Evolutionary conservation across 2,113 vertebrate species (phyloP).

Genomic region (Corvus cornix): DNA sequence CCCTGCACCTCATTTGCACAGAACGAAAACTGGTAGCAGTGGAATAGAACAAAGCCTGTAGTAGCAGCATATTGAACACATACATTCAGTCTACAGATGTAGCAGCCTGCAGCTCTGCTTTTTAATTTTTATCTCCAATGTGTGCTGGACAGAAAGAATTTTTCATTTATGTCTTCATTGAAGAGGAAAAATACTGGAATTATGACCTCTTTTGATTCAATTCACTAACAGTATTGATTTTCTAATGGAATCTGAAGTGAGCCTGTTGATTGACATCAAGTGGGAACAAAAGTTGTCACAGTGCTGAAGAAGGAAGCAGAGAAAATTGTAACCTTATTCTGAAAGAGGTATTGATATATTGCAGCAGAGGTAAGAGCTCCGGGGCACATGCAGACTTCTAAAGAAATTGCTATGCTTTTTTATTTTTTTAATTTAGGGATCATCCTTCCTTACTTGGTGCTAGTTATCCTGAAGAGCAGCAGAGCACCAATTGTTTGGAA

Average conservation of each 20-base stretch:
- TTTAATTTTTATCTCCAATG: not conserved
- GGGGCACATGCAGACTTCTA: not conserved
- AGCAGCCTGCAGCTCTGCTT: not conserved
- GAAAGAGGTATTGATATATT: not conserved
- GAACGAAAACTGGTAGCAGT: not conserved
- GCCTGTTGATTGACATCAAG: slow-evolving; percentile 41
- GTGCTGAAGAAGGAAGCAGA: slow-evolving; percentile 19
- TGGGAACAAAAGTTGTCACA: slow-evolving; percentile 1
- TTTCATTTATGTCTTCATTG: slow-evolving; percentile 37
- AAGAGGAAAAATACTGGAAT: slow-evolving; percentile 25
- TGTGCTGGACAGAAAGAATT: not conserved
- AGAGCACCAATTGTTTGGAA: not conserved
- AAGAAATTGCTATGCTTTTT: not conserved
- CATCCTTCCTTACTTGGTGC: not conserved
- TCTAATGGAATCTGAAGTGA: slow-evolving; percentile 57
- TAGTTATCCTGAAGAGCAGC: not conserved
- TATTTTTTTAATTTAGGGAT: not conserved
- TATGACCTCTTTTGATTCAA: slow-evolving; percentile 44
- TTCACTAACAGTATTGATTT: slow-evolving; percentile 64
- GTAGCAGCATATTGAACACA: not conserved
- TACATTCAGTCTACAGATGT: not conserved
- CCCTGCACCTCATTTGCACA: not conserved
- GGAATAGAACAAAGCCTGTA: not conserved
- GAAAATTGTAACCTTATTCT: not conserved
- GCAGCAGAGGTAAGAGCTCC: not conserved